Evolutionary conservation across 1,140 invertebrate genomes (phyloP).

Genomic region (Scaptomyza pallida): DNA sequence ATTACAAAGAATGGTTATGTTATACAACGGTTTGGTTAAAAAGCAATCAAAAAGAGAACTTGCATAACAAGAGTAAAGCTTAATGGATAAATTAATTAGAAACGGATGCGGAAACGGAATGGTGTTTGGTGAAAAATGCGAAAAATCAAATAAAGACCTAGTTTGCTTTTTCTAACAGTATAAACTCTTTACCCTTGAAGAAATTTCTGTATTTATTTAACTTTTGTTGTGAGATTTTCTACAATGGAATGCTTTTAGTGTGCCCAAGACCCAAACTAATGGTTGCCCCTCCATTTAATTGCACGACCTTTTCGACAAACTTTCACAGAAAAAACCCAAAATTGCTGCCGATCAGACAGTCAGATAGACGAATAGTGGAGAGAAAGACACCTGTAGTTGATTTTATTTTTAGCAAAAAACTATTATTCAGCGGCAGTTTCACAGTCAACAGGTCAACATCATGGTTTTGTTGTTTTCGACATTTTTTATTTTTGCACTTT

Average conservation of each 20-base stretch:
- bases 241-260: constrained; percentile 1
- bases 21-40: background rate
- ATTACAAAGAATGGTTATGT: constrained; percentile 1
- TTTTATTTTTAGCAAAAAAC: constrained; percentile 63
- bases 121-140: background rate
- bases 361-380: background rate
- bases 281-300: constrained; percentile 16
- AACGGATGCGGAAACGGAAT: background rate
- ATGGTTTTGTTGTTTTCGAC: constrained; percentile 14
- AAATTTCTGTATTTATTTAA: background rate
- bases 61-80: background rate
- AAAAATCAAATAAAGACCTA: too few species aligned
- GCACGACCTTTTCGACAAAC: constrained; percentile 34
- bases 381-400: constrained; percentile 30
- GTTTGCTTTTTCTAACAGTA: too few species aligned
- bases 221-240: background rate
- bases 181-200: background rate
- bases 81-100: background rate
- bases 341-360: constrained; percentile 1
- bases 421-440: constrained; percentile 36
- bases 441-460: constrained; percentile 49
- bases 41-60: background rate
- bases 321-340: constrained; percentile 33
- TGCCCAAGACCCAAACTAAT: constrained; percentile 13
- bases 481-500: constrained; percentile 50